Evolutionary conservation across 2,888 invertebrate species (phyloP).

Genomic region (Resseliella maxima): DNA sequence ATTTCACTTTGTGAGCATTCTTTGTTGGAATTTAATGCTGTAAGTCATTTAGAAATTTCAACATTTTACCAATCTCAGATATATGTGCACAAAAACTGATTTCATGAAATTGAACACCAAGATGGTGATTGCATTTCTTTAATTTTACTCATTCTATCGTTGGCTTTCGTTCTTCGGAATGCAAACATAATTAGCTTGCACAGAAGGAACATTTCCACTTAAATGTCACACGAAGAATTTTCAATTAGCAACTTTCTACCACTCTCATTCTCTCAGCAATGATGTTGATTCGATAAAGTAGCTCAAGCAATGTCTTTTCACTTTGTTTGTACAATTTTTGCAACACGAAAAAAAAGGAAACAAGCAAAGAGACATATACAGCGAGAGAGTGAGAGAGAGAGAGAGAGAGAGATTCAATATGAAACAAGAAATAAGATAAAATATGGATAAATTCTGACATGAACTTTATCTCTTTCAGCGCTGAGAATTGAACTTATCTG

Average conservation of each 20-base stretch:
- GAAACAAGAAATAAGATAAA: background rate
- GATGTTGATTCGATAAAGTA: background rate
- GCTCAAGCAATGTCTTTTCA: background rate
- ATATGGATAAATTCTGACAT: conserved; percentile 51
- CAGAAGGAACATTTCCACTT: background rate
- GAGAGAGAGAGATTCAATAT: no score
- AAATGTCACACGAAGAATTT: conserved; percentile 47
- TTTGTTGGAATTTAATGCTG: background rate
- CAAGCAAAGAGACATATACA: no score
- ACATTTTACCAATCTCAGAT: background rate
- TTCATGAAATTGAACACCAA: background rate
- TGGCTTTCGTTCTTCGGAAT: background rate
- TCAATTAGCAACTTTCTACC: background rate
- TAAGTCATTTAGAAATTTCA: background rate
- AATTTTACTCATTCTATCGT: no score
- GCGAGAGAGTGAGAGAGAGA: no score
- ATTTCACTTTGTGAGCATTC: no score
- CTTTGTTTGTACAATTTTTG: background rate
- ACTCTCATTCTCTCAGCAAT: background rate
- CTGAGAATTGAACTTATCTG: background rate
- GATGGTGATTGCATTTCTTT: conserved; percentile 3
- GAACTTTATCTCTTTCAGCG: background rate
- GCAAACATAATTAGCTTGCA: conserved; percentile 37
- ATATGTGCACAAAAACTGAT: conserved; percentile 1
- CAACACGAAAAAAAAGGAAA: no score